Conservation (phyloP, 2,797 vertebrate genomes). For the Antrozous pallidus region DNA sequence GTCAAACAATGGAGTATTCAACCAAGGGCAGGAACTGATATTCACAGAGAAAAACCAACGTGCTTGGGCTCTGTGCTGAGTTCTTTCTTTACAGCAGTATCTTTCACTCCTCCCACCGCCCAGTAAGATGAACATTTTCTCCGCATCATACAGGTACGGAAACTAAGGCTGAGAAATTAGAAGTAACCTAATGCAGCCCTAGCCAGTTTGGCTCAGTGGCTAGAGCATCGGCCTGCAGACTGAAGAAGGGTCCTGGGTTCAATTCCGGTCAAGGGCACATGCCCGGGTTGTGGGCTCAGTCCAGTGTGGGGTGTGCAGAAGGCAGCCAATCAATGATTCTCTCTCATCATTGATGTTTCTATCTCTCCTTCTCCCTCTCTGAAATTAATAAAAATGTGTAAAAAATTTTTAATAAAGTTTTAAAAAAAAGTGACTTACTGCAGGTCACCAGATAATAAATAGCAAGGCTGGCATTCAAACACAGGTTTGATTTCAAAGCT, state of each 20-base stretch:
- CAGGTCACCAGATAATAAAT: neutral
- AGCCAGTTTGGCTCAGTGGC: too few relatives aligned
- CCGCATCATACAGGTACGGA: neutral
- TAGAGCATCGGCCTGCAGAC: too few relatives aligned
- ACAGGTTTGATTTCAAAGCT: slow-evolving; percentile 19
- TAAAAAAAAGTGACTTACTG: neutral
- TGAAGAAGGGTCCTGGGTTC: too few relatives aligned
- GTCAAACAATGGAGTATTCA: neutral
- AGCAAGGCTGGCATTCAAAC: slow-evolving; percentile 1
- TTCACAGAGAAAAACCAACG: neutral
- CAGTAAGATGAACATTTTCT: neutral
- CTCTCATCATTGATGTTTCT: too few relatives aligned
- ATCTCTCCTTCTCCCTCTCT: too few relatives aligned
- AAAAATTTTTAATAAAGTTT: too few relatives aligned
- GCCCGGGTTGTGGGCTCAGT: too few relatives aligned
- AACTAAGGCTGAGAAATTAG: neutral
- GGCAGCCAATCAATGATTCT: too few relatives aligned
- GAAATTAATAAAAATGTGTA: too few relatives aligned
- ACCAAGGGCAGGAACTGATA: neutral
- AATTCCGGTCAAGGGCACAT: too few relatives aligned
- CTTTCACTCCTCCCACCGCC: neutral
- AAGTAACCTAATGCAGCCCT: neutral
- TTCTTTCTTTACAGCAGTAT: neutral
- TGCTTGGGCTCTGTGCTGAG: neutral
- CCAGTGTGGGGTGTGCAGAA: too few relatives aligned